phyloP scores from a whole-genome alignment of 2,113 vertebrate genomes.

The Machaerirhynchus nigripectus region DNA sequence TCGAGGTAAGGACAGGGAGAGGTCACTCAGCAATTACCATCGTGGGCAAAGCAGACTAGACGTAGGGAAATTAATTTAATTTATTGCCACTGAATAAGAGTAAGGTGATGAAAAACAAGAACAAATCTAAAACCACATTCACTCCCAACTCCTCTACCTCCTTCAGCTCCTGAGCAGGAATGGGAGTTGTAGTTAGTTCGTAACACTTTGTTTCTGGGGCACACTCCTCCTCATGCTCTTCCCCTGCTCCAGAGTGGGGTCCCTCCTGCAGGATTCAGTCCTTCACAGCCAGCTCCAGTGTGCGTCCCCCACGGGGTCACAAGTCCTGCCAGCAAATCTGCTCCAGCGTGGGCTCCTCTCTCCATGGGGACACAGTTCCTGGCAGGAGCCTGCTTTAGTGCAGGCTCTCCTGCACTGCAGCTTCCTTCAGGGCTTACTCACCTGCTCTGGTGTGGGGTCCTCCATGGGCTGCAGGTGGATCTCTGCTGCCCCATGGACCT shows the following conservation, averaged over 20 bases:
- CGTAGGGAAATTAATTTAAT: not conserved
- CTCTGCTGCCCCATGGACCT: fast-evolving
- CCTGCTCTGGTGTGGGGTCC: fast-evolving
- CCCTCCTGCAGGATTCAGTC: not conserved
- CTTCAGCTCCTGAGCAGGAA: not conserved
- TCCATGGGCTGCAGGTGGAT: not conserved
- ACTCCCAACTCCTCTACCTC: not conserved
- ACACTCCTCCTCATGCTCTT: not conserved
- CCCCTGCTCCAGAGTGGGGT: not conserved
- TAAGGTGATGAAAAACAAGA: not conserved
- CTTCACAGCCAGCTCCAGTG: fast-evolving
- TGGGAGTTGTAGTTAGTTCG: not conserved
- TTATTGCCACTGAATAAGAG: not conserved
- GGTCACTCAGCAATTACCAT: not conserved
- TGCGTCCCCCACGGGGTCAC: fast-evolving
- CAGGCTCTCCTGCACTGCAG: not conserved
- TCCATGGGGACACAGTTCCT: fast-evolving
- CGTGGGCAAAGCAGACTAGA: not conserved
- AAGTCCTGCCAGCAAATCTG: not conserved
- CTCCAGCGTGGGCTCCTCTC: fast-evolving
- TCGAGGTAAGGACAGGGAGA: fast-evolving
- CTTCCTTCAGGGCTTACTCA: not conserved
- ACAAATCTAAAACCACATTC: not conserved
- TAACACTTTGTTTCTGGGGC: not conserved
- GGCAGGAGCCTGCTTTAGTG: not conserved